Evolutionary conservation across 2,888 invertebrate species (phyloP).

Genomic region (Diaphora mendica): DNA sequence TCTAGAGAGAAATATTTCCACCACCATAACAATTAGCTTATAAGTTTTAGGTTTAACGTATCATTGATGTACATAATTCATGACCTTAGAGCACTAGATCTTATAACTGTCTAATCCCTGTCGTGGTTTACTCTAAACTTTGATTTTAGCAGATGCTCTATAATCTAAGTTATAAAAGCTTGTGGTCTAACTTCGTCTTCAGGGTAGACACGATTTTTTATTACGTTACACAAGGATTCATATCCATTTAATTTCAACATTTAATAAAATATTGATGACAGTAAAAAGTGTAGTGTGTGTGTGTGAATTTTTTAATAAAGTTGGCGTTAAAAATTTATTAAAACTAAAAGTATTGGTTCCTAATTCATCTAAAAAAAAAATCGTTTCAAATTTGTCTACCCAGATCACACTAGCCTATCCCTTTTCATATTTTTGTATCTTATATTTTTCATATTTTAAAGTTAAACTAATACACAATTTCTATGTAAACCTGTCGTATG

Average conservation of each 20-base stretch:
- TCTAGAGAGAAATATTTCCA: not conserved
- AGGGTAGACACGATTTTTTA: not conserved
- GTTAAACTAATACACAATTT: not conserved
- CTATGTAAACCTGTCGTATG: not conserved
- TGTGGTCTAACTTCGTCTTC: not conserved
- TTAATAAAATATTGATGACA: not conserved
- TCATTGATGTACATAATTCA: not conserved
- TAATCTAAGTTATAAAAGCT: conserved; percentile 2
- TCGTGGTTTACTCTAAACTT: not conserved
- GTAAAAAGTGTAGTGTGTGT: not conserved
- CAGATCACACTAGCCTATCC: too few species aligned
- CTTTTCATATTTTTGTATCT: not conserved
- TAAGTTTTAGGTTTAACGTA: not conserved
- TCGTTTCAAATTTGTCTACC: not conserved
- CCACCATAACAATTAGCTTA: too few species aligned
- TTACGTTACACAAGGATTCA: not conserved
- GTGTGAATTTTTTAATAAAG: not conserved
- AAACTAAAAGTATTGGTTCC: too few species aligned
- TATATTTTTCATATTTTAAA: not conserved
- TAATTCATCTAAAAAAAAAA: too few species aligned
- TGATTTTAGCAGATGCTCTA: not conserved
- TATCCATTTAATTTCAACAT: not conserved
- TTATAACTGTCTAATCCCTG: not conserved
- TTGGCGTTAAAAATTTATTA: too few species aligned
- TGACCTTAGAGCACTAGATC: not conserved